A percentile compares a stretch with the other conserved stretches of the same genome.
Conservation (phyloP, 2,888 invertebrate species). For the Philaethria dido region DNA sequence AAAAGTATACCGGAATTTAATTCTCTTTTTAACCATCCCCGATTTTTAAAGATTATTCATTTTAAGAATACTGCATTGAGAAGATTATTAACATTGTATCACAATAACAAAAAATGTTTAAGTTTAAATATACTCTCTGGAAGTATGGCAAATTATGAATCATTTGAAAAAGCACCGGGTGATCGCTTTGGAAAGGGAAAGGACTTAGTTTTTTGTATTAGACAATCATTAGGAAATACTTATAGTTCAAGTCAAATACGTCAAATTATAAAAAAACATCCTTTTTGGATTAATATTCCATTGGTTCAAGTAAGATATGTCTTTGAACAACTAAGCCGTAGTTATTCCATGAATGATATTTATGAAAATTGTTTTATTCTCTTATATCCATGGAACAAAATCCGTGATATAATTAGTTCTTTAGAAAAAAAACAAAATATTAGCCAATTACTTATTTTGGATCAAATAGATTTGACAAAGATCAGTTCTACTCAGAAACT, state of each 20-base stretch:
- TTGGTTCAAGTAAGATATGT: slow-evolving; percentile 70
- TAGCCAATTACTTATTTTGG: slow-evolving; percentile 47
- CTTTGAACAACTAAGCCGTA: slow-evolving; percentile 58
- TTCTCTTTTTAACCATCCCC: slow-evolving; percentile 67
- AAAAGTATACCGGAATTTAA: slow-evolving; percentile 70
- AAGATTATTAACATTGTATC: slow-evolving; percentile 63
- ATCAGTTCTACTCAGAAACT: slow-evolving; percentile 67
- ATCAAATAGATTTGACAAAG: slow-evolving; percentile 56
- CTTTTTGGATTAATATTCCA: slow-evolving; percentile 77
- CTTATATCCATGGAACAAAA: slow-evolving; percentile 77
- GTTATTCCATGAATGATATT: slow-evolving; percentile 66
- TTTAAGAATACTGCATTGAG: slow-evolving; percentile 69
- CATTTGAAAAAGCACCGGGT: slow-evolving; percentile 73
- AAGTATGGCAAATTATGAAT: slow-evolving; percentile 65
- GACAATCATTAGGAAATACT: slow-evolving; percentile 59
- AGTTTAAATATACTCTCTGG: slow-evolving; percentile 76
- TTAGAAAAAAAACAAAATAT: slow-evolving; percentile 48
- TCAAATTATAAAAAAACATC: slow-evolving; percentile 65
- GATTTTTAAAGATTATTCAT: slow-evolving; percentile 75
- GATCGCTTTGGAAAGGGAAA: slow-evolving; percentile 75
- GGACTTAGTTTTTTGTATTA: slow-evolving; percentile 71
- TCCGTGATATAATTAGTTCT: slow-evolving; percentile 55
- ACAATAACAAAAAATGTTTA: slow-evolving; percentile 70
- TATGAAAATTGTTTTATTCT: slow-evolving; percentile 72
- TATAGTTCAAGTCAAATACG: slow-evolving; percentile 58